A percentile compares a stretch with the other conserved stretches of the same genome.
phyloP scores from a whole-genome alignment of 2,113 vertebrate species.

The Fregata magnificens region DNA sequence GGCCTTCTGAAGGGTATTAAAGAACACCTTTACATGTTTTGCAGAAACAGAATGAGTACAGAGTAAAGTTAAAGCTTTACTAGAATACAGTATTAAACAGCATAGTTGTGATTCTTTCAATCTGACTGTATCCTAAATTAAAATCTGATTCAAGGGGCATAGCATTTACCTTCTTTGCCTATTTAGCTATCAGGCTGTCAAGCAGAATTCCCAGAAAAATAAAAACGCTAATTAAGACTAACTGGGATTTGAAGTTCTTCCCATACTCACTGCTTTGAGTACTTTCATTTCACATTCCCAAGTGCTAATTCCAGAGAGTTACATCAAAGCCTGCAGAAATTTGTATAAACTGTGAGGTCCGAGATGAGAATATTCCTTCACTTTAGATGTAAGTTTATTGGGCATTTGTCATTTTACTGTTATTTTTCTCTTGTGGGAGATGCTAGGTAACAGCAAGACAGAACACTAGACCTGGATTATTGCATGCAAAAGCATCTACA shows the following conservation, averaged over 20 bases:
- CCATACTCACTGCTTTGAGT: not conserved
- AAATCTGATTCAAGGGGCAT: not conserved
- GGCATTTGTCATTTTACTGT: conserved; percentile 20
- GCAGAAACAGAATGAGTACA: not conserved
- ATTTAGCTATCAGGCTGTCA: not conserved
- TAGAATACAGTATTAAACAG: not conserved
- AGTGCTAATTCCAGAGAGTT: not conserved
- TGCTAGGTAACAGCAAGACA: not conserved
- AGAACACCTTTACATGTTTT: not conserved
- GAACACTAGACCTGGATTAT: not conserved
- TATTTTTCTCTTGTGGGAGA: conserved; percentile 36
- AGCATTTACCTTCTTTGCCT: not conserved
- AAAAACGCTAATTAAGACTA: conserved; percentile 14
- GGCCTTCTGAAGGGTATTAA: not conserved
- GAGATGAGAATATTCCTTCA: not conserved
- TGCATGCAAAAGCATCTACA: not conserved
- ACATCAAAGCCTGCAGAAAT: not conserved
- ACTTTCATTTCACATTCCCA: conserved; percentile 1
- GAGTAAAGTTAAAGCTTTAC: conserved; percentile 14
- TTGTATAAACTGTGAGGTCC: not conserved
- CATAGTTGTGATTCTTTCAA: not conserved
- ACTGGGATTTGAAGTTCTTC: not conserved
- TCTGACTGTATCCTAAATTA: not conserved
- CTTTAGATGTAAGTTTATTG: not conserved
- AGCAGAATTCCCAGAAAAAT: not conserved